Conservation (phyloP, 2,888 invertebrate species). For the Tolmerus cingulatus region DNA sequence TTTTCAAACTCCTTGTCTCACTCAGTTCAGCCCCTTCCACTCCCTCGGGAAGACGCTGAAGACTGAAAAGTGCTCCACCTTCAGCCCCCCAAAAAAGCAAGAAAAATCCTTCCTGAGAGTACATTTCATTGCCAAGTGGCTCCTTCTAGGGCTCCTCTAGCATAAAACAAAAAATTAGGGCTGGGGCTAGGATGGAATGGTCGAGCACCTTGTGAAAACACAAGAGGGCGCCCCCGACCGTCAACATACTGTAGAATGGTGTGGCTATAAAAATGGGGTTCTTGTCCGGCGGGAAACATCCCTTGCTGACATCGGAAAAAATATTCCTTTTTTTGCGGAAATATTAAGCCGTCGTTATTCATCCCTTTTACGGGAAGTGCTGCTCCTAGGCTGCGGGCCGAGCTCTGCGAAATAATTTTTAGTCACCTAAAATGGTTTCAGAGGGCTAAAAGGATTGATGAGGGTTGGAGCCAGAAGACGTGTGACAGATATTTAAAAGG, state of each 20-base stretch:
- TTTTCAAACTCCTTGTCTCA: background rate
- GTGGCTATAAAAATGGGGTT: background rate
- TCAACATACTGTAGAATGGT: background rate
- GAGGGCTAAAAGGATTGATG: background rate
- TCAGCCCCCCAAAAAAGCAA: background rate
- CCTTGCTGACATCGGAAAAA: constrained; percentile 18
- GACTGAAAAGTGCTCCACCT: background rate
- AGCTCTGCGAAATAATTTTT: background rate
- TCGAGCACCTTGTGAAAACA: background rate
- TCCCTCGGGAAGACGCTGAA: background rate
- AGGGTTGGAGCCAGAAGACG: background rate
- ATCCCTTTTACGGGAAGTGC: background rate
- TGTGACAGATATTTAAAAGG: background rate
- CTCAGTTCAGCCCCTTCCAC: background rate
- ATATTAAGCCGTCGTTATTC: constrained; percentile 24
- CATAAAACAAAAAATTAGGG: background rate
- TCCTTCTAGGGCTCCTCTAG: background rate
- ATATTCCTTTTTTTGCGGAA: constrained; percentile 10
- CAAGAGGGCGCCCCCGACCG: background rate
- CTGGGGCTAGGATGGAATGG: background rate
- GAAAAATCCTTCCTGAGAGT: background rate
- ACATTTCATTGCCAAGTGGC: background rate
- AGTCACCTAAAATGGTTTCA: background rate
- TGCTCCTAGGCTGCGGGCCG: background rate
- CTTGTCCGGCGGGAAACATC: background rate